These are phyloP conservation scores for Astyanax mexicanus DNA, from an alignment of 2,797 vertebrate genomes.

Conservation along the genomic window DNA sequence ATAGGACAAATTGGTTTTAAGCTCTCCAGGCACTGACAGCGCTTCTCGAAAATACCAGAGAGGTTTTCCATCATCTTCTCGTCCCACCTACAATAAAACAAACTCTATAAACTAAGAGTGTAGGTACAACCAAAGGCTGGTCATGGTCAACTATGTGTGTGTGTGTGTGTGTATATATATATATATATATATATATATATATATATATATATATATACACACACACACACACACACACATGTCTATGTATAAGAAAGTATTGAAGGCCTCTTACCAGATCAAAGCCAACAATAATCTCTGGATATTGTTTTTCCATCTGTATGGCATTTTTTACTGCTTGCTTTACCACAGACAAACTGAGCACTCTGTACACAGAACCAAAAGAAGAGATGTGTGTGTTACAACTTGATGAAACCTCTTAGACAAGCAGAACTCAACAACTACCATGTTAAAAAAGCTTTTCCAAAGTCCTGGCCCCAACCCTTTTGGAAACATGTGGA, in stretches of 20 bases:
- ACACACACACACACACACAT: too few species aligned
- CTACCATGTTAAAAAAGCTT: too few species aligned
- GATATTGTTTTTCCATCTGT: constrained; percentile 79
- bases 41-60: constrained; percentile 86
- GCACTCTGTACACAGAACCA: constrained; percentile 70
- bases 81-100: constrained; percentile 81
- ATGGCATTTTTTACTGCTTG: constrained; percentile 81
- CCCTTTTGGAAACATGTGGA: too few species aligned
- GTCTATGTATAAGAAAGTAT: too few species aligned
- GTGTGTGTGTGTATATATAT: too few species aligned
- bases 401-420: too few species aligned
- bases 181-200: too few species aligned
- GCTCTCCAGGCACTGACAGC: constrained; percentile 77
- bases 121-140: not conserved
- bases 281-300: constrained; percentile 87
- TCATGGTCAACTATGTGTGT: too few species aligned
- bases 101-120: not conserved
- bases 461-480: too few species aligned
- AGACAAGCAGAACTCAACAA: too few species aligned
- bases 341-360: constrained; percentile 76
- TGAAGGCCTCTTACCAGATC: constrained; percentile 84
- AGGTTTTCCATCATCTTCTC: constrained; percentile 85
- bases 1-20: constrained; percentile 78
- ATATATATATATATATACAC: too few species aligned
- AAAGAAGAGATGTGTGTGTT: not conserved